Percentiles rank a stretch among this genome's conserved stretches.
Conservation (phyloP, 2,888 invertebrate species). For the Zygaena filipendulae region DNA sequence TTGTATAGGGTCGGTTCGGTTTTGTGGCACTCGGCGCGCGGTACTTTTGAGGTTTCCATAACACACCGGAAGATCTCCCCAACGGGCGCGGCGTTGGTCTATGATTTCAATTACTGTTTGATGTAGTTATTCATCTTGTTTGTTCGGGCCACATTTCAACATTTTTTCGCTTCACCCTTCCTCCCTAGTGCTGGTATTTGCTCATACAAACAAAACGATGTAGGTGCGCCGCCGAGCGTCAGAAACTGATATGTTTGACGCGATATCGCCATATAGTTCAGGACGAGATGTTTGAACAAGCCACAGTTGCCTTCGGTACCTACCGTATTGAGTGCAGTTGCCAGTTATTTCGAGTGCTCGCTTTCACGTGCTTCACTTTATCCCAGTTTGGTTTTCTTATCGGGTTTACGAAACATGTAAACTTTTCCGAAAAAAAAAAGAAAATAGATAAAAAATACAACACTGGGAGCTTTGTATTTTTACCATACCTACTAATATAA, state of each 20-base stretch:
- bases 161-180: constrained; percentile 55
- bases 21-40: constrained; percentile 10
- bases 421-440: too few relatives aligned
- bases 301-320: constrained; percentile 23
- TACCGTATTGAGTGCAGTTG: constrained; percentile 49
- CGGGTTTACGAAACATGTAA: too few relatives aligned
- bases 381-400: too few relatives aligned
- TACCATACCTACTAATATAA: too few relatives aligned
- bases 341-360: constrained; percentile 29
- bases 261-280: constrained; percentile 20
- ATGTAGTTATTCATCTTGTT: constrained; percentile 62
- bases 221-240: constrained; percentile 38
- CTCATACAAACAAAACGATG: constrained; percentile 38
- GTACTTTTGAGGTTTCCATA: neutral
- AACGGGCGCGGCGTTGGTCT: constrained; percentile 33
- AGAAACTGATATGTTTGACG: constrained; percentile 59
- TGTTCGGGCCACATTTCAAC: constrained; percentile 53
- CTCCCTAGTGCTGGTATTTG: constrained; percentile 40
- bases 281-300: constrained; percentile 48
- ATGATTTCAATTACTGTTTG: constrained; percentile 67
- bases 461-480: too few relatives aligned
- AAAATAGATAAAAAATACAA: too few relatives aligned
- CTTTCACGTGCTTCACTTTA: too few relatives aligned
- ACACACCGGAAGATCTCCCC: constrained; percentile 26
- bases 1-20: constrained; percentile 16